These are phyloP conservation scores for Hydropotes inermis DNA, from an alignment of 2,113 vertebrate genomes.

Conservation along the genomic window DNA sequence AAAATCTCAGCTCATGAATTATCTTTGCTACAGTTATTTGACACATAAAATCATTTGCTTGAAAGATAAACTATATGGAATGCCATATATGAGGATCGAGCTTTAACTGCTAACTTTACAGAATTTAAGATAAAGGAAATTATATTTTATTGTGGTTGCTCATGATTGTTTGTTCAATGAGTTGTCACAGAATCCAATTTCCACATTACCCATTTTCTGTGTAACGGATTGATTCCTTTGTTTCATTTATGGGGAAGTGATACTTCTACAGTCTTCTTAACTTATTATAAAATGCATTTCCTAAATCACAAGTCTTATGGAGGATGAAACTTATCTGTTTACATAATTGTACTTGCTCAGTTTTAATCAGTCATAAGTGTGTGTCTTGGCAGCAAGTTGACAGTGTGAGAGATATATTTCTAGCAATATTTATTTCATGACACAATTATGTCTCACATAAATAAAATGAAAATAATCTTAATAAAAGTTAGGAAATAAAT, in stretches of 20 bases:
- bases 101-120: conserved; percentile 57
- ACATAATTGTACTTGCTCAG: conserved; percentile 4
- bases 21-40: conserved; percentile 30
- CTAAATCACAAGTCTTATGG: conserved; percentile 48
- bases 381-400: neutral
- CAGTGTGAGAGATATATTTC: conserved; percentile 26
- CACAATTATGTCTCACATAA: conserved; percentile 32
- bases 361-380: conserved; percentile 63
- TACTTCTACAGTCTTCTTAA: conserved; percentile 45
- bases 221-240: conserved; percentile 50
- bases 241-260: conserved; percentile 67
- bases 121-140: conserved; percentile 62
- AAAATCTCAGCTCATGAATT: conserved; percentile 38
- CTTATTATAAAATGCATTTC: conserved; percentile 58
- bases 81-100: conserved; percentile 31
- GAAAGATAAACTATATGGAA: conserved; percentile 43
- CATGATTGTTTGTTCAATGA: conserved; percentile 69
- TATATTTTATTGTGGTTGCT: conserved; percentile 62
- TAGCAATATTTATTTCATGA: conserved; percentile 29
- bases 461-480: conserved; percentile 49
- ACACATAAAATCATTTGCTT: conserved; percentile 48
- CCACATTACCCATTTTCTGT: conserved; percentile 59
- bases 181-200: conserved; percentile 71
- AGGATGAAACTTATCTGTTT: conserved; percentile 54
- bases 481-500: neutral